Base-by-base conservation (phyloP, 2,888 invertebrate species). In the Sphaeridia pumilis region DNA sequence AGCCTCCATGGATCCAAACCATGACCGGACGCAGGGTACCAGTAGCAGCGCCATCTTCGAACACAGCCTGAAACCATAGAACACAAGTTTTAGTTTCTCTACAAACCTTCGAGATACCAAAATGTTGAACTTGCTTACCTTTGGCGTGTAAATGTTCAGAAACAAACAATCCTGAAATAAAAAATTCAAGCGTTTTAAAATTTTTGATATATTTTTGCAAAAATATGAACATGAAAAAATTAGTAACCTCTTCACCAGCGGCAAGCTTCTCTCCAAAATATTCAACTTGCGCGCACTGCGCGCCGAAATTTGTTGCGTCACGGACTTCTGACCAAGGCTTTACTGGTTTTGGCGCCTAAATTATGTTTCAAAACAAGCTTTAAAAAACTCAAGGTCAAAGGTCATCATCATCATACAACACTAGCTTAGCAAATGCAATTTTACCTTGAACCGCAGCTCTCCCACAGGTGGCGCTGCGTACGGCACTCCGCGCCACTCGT, bases 1-100 rank as follows among this genome's bases (percentile, higher is more conserved):
- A 36, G 2, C 49, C 49, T 2, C 47, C 47, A 4, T 36, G 36
- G 3, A 48, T 36, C 24, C 24, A 44, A 22, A 44, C 24, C 26
- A 44, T 25, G 24, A 44, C 45, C 3, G 45, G 45, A 3, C 24
- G 26, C 3, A 44, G 27, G 10, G 24, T 44, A n/a, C 20, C 20
- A 12, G 4, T 44, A 10, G 2, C n/a, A 3, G 24, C 4, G 27
- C 2, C 26, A 38, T 38, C 38, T 5, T 17, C 17, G 17, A 38
- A 38, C 17, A 5, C 4, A 20, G 12, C 17, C 38, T 38, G 14
- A 31, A 31, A 7, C 10, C 7, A 17, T 12, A 38, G 7, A 17
- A 38, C 17, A 17, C 12, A 14, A 38, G 17, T 12, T 17, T 38
- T 12, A 38, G 7, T 12, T n/a, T n/a, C n/a, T n/a, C n/a, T n/a